Evolutionary conservation across 1,140 invertebrate genomes (phyloP).

Genomic region (Drosophila azteca): DNA sequence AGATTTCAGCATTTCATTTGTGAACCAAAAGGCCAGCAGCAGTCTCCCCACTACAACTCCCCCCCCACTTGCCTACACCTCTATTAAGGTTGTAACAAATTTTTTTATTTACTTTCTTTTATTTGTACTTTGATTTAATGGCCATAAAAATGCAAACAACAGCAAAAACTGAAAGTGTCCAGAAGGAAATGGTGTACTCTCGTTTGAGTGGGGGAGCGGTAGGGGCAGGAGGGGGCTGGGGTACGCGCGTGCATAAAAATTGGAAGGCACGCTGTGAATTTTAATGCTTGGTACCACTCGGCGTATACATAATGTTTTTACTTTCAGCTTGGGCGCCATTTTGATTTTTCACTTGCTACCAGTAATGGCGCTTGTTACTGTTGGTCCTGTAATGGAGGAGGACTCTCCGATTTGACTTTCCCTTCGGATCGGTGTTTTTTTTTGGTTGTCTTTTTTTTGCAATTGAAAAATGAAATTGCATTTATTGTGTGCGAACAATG

Average conservation of each 20-base stretch:
- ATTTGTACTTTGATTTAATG: constrained; percentile 80
- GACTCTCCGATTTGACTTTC: constrained; percentile 27
- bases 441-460: constrained; percentile 34
- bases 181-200: constrained; percentile 13
- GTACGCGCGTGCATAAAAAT: constrained; percentile 62
- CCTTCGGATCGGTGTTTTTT: background rate
- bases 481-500: constrained; percentile 60
- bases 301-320: constrained; percentile 73
- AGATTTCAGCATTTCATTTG: constrained; percentile 71
- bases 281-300: constrained; percentile 54
- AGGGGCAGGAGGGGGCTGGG: constrained; percentile 6
- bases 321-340: constrained; percentile 40
- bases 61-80: background rate
- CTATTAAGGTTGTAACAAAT: constrained; percentile 64
- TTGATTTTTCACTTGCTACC: constrained; percentile 50
- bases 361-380: constrained; percentile 21
- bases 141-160: constrained; percentile 56
- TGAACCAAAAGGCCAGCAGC: constrained; percentile 43
- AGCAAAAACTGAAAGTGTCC: constrained; percentile 6
- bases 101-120: constrained; percentile 77
- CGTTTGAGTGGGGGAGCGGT: background rate
- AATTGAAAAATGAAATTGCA: constrained; percentile 68
- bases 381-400: constrained; percentile 4
- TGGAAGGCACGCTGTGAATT: constrained; percentile 68
- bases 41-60: constrained; percentile 7